Percentiles rank a stretch among this genome's conserved stretches.
phyloP scores from a whole-genome alignment of 2,797 vertebrate species.

The Microhierax caerulescens region DNA sequence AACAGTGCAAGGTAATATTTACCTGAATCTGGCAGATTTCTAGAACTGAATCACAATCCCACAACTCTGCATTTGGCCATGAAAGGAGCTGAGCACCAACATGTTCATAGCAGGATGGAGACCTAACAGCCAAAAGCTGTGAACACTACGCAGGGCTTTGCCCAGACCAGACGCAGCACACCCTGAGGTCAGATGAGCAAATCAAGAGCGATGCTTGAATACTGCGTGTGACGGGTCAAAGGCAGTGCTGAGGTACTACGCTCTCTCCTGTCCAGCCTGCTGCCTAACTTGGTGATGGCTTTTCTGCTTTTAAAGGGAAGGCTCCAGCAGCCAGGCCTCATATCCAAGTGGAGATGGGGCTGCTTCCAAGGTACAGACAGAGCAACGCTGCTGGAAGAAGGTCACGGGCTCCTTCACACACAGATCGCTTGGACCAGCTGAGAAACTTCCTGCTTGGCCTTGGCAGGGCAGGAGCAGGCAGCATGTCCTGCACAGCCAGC shows the following conservation, averaged over 20 bases:
- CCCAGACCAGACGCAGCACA: no score
- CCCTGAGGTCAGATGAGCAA: neutral
- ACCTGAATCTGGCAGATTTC: neutral
- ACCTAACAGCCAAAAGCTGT: neutral
- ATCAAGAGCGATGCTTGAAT: neutral
- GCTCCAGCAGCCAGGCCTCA: neutral
- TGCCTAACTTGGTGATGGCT: neutral
- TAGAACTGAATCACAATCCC: neutral
- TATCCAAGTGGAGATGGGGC: accelerated
- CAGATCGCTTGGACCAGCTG: neutral
- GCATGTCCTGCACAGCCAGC: neutral
- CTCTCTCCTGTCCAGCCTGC: neutral
- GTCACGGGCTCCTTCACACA: neutral
- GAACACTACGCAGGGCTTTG: neutral
- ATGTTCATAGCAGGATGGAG: neutral
- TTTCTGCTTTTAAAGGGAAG: neutral
- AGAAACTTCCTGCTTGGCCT: neutral
- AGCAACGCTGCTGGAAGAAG: neutral
- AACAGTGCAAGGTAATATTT: neutral
- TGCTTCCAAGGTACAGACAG: neutral
- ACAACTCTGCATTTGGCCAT: neutral
- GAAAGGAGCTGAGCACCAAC: neutral
- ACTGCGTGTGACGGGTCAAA: neutral
- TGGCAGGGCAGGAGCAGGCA: neutral
- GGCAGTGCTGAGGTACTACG: neutral